A percentile compares a stretch with the other conserved stretches of the same genome.
Conservation (phyloP, 2,888 invertebrate species). For the Amaurobius ferox region DNA sequence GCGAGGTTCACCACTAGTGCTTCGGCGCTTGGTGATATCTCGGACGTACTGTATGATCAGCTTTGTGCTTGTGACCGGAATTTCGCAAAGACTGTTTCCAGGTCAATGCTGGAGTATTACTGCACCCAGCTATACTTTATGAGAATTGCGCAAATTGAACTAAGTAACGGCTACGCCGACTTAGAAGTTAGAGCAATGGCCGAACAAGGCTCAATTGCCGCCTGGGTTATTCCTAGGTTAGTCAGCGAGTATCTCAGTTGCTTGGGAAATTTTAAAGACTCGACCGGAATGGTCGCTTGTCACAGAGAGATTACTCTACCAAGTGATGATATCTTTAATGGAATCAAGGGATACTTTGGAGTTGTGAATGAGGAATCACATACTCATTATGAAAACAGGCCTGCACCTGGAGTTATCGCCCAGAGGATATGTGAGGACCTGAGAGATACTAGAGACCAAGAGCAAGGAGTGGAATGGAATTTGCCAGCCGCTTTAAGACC, state of each 20-base stretch:
- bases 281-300: neutral
- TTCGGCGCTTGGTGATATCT: neutral
- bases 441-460: neutral
- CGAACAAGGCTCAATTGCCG: neutral
- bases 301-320: neutral
- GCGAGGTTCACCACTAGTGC: neutral
- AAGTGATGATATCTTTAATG: neutral
- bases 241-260: neutral
- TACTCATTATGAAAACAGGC: neutral
- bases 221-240: neutral
- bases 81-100: neutral
- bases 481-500: neutral
- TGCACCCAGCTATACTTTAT: neutral
- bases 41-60: neutral
- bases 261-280: neutral
- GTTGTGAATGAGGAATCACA: neutral
- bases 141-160: neutral
- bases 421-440: neutral
- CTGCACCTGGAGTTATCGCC: neutral
- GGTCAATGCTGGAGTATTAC: neutral
- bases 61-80: neutral
- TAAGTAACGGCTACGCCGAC: neutral
- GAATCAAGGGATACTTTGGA: neutral
- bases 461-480: neutral
- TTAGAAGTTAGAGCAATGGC: slow-evolving; percentile 1